Base-by-base conservation (phyloP, 2,888 invertebrate species). In the Crematogaster levior region DNA sequence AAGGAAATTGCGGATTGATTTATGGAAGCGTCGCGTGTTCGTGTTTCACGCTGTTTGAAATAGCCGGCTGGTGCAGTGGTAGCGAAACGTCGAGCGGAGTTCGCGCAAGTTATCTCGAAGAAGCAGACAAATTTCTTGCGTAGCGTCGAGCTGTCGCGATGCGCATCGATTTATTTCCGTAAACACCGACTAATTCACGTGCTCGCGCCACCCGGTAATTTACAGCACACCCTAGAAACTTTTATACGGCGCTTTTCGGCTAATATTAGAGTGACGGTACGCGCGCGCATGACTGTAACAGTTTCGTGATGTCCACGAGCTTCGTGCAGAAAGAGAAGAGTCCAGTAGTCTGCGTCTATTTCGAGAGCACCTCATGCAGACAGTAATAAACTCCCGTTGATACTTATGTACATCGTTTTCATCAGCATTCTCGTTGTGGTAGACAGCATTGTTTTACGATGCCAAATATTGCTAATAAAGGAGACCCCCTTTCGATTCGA, bases 381-480 rank as follows among this genome's bases (percentile, higher is more conserved):
- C 87, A 65, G 77, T 82, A 84, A 89, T 86, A 89, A 89, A 89
- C 82, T 72, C 74, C 74, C 83, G 86, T 89, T 88, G 85, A 89
- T 89, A 87, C 83, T 84, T 88, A 58, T 12, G 24, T 15, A 63
- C 66, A 60, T 75, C 58, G 82, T 83, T 85, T 74, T 84, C 81
- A 43, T 43, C 30, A 53, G 48, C n/a, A 56, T 56, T 40, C 43
- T 34, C 56, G 6, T 73, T 27, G 34, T 43, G 40, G 37, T 18
- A 10, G n/a, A 65, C 37, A 27, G 56, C 12, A 56, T 79, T 43
- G 24, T 58, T 79, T 74, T 58, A 79, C 34, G 70, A 24, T 46
- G 30, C 34, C 24, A n/a, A 43, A 56, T 68, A 43, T 77, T 21
- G 12, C 37, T 70, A 70, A 70, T 79, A 79, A 79, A 70, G 56